Base-by-base conservation (phyloP, 2,888 invertebrate species). In the Melanostoma mellinum region DNA sequence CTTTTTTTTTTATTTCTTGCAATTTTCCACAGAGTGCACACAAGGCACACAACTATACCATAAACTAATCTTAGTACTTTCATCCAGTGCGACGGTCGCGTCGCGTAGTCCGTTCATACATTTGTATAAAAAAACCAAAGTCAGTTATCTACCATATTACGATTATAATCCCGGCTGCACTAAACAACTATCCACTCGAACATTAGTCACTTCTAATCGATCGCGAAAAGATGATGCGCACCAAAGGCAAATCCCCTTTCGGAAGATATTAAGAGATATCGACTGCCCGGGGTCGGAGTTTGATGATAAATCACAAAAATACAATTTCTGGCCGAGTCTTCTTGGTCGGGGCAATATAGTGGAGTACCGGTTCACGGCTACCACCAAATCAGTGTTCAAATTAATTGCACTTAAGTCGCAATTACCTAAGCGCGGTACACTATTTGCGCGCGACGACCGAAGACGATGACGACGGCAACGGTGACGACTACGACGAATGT, bases 361-460 rank as follows among this genome's bases (percentile, higher is more conserved):
- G 74, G 32, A 46, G n/a, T 50, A 84, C 84, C 84, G 84, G 84
- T 84, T 79, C 79, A 60, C 55, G 55, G 84, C 79, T 74, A 67
- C 84, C 84, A 84, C 84, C 84, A 84, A 84, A 84, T 84, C 84
- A 79, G 79, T 84, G 84, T 84, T 84, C 84, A 84, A 84, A 84
- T 84, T 84, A 84, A 84, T 84, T 84, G 84, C 84, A 84, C 84
- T 84, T 84, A 79, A 84, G 84, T 75, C 48, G 84, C 84, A 84
- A 84, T 84, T 84, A 84, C 84, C 84, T 84, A 84, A 84, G 84
- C 74, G 74, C 60, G 65, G 55, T 74, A 76, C 77, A 81, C 53
- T 72, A 67, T 73, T 75, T 65, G 53, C 60, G 61, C 46, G 50
- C 65, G 46, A 20, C 48, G 50, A n/a, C 4, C 35, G 6, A 30